Percentiles rank a stretch among this genome's conserved stretches.
Evolutionary conservation across 2,888 invertebrate species (phyloP).

Genomic region (Tenthredo amoena): DNA sequence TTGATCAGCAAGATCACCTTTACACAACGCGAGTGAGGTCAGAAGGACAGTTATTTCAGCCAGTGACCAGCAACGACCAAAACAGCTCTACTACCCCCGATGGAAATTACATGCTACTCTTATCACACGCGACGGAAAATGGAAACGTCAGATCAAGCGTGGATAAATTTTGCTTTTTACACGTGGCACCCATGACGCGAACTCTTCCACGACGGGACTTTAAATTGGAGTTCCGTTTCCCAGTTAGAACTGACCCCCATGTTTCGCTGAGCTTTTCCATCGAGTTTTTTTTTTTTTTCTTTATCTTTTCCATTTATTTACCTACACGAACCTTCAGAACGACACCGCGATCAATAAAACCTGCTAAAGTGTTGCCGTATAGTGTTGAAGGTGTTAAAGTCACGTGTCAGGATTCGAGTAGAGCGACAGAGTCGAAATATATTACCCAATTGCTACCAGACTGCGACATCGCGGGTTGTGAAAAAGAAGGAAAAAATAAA

Average conservation of each 20-base stretch:
- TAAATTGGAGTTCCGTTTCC: constrained; percentile 12
- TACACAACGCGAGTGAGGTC: constrained; percentile 1
- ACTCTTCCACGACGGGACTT: constrained; percentile 21
- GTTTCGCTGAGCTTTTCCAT: background rate
- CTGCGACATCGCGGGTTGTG: constrained; percentile 38
- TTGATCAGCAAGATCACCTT: constrained; percentile 33
- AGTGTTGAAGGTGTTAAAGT: constrained; percentile 30
- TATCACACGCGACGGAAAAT: constrained; percentile 50
- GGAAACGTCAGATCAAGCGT: constrained; percentile 47
- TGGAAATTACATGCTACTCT: constrained; percentile 48
- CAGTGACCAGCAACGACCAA: constrained; percentile 1
- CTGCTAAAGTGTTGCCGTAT: constrained; percentile 7
- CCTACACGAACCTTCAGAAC: constrained; percentile 20
- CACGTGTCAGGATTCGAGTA: constrained; percentile 45
- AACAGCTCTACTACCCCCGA: constrained; percentile 36
- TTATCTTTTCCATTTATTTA: background rate
- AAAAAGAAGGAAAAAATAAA: too few relatives aligned
- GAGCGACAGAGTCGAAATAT: constrained; percentile 43
- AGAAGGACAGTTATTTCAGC: constrained; percentile 41
- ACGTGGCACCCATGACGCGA: constrained; percentile 11
- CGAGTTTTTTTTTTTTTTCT: background rate
- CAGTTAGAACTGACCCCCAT: constrained; percentile 7
- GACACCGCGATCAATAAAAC: constrained; percentile 46
- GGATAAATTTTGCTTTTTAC: constrained; percentile 47
- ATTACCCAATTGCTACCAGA: constrained; percentile 48